Evolutionary conservation across 2,888 invertebrate genomes (phyloP).

Genomic region (Sphinx pinastri): DNA sequence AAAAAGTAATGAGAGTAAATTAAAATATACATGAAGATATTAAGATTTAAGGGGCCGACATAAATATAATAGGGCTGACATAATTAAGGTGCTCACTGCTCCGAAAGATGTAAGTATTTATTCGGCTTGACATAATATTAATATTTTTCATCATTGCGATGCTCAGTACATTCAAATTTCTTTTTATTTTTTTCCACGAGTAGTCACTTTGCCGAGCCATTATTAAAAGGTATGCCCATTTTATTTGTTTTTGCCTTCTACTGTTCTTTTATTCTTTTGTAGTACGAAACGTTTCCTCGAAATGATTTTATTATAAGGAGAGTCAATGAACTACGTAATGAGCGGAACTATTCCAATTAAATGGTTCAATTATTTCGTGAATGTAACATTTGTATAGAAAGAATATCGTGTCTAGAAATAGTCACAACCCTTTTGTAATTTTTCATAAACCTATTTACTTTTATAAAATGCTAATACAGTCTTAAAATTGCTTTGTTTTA

Average conservation of each 20-base stretch:
- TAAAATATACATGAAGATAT: not conserved
- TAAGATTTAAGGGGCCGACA: too few species aligned
- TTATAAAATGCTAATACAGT: not conserved
- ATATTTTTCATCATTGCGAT: too few species aligned
- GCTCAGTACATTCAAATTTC: too few species aligned
- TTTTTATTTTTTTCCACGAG: too few species aligned
- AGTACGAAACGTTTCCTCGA: not conserved
- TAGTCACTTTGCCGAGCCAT: too few species aligned
- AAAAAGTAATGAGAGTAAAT: not conserved
- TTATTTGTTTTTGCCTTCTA: not conserved
- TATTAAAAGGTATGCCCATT: too few species aligned
- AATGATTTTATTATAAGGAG: not conserved
- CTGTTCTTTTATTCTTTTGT: not conserved
- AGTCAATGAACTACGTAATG: slow-evolving; percentile 1
- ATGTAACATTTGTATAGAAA: not conserved
- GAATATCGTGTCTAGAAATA: not conserved
- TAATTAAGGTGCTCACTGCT: too few species aligned
- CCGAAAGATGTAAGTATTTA: too few species aligned
- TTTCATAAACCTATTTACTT: not conserved
- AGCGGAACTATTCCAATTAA: slow-evolving; percentile 5
- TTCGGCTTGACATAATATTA: too few species aligned
- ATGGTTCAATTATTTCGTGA: not conserved
- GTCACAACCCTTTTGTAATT: not conserved
- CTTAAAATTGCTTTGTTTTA: not conserved
- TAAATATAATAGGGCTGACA: too few species aligned